These are phyloP conservation scores for Oryctolagus cuniculus DNA, from an alignment of 2,113 vertebrate genomes.

Conservation along the genomic window mOryCun1.1 NC_091438.1:87495501-87496000, in stretches of 20 bases:
- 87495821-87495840: constrained; percentile 43
- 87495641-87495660: background rate
- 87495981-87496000: too few species aligned
- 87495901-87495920: too few species aligned
- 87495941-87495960: too few species aligned
- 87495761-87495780: constrained; percentile 10
- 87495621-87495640: background rate
- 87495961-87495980: too few species aligned
- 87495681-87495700: constrained; percentile 9
- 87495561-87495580: constrained; percentile 10
- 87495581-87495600: constrained; percentile 45
- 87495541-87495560: background rate
- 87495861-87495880: too few species aligned
- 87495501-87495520: background rate
- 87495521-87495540: constrained; percentile 31
- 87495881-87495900: too few species aligned
- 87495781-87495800: constrained; percentile 26
- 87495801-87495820: background rate
- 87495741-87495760: background rate
- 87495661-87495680: constrained; percentile 20
- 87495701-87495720: background rate
- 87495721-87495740: constrained; percentile 6
- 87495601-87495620: background rate
- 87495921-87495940: too few species aligned
- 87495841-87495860: constrained; percentile 51